These are phyloP conservation scores for Clistopyga incitator DNA, from an alignment of 2,888 invertebrate genomes.

Conservation along the genomic window DNA sequence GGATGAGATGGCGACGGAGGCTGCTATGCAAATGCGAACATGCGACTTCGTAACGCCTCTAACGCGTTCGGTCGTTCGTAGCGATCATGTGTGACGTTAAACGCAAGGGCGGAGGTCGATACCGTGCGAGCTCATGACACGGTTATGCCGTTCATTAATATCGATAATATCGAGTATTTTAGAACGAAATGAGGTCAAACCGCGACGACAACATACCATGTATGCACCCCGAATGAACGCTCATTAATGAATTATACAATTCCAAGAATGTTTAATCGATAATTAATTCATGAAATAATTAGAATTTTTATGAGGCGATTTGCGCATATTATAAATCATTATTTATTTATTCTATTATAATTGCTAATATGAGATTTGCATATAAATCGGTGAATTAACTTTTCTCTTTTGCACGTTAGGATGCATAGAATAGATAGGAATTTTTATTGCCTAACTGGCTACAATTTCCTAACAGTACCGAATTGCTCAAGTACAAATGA, in stretches of 20 bases:
- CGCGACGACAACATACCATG: not conserved
- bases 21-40: slow-evolving; percentile 8
- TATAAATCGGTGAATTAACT: not conserved
- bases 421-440: not conserved
- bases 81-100: not conserved
- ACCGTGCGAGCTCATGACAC: not conserved
- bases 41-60: slow-evolving; percentile 6
- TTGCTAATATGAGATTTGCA: not conserved
- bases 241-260: not conserved
- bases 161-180: not conserved
- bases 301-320: not conserved
- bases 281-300: not conserved
- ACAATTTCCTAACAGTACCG: no score
- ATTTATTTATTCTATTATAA: no score
- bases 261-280: not conserved
- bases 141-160: slow-evolving; percentile 1
- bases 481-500: no score
- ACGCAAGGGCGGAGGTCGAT: slow-evolving; percentile 3
- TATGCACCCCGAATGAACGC: not conserved
- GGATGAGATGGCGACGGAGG: not conserved
- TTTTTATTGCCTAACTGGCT: no score
- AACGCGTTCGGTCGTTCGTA: not conserved
- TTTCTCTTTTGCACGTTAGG: not conserved
- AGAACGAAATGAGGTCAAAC: not conserved
- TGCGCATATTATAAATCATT: not conserved